Conservation (phyloP, 1,140 invertebrate species). For the Trachymyrmex septentrionalis region DNA sequence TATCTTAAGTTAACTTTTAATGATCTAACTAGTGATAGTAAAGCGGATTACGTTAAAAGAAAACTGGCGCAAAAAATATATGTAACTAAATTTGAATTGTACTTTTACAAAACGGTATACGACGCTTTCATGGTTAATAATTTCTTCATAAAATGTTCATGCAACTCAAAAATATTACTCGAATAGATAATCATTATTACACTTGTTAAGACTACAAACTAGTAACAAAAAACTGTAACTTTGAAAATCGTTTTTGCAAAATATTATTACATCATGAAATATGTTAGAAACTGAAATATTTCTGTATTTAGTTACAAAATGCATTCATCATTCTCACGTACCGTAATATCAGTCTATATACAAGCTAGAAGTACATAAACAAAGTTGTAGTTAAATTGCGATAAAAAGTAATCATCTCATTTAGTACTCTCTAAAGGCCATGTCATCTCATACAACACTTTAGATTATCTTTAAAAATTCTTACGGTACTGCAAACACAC, state of each 20-base stretch:
- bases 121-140: slow-evolving; percentile 13
- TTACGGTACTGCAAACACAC: slow-evolving; percentile 42
- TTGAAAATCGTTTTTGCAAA: slow-evolving; percentile 66
- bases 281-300: slow-evolving; percentile 66
- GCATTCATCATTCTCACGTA: slow-evolving; percentile 69
- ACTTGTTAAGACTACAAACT: slow-evolving; percentile 63
- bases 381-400: slow-evolving; percentile 65
- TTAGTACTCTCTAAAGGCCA: slow-evolving; percentile 74
- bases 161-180: slow-evolving; percentile 41
- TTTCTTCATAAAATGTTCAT: slow-evolving; percentile 31
- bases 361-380: slow-evolving; percentile 75
- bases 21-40: background rate
- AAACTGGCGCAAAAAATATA: slow-evolving; percentile 10
- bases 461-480: slow-evolving; percentile 59
- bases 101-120: slow-evolving; percentile 28
- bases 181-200: slow-evolving; percentile 24
- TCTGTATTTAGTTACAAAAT: slow-evolving; percentile 77
- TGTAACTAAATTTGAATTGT: slow-evolving; percentile 8
- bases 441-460: slow-evolving; percentile 64
- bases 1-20: slow-evolving; percentile 21
- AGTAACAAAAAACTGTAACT: slow-evolving; percentile 61
- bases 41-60: slow-evolving; percentile 32
- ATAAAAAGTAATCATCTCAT: slow-evolving; percentile 74
- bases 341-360: slow-evolving; percentile 70
- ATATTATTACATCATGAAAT: slow-evolving; percentile 54